Evolutionary conservation across 35 echinoderm and acorn worm genomes (phyloP).

Genomic region (Hemicentrotus pulcherrimus): DNA sequence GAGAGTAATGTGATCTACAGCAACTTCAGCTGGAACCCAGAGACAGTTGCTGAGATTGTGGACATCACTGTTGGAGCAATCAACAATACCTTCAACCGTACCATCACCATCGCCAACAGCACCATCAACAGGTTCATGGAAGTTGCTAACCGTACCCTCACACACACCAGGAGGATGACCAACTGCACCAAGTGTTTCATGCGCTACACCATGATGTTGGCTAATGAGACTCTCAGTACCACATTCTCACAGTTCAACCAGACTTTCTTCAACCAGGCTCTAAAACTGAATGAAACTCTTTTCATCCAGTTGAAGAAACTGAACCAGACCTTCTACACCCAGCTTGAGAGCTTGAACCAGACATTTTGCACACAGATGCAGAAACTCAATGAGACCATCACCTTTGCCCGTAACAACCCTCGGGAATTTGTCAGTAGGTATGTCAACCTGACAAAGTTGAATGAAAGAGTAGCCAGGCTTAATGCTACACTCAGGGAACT

Average conservation of each 20-base stretch:
- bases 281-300: slow-evolving; percentile 16
- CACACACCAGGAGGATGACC: slow-evolving; percentile 42
- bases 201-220: slow-evolving; percentile 22
- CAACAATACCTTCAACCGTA: slow-evolving; percentile 47
- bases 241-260: slow-evolving; percentile 30
- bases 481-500: slow-evolving; percentile 31
- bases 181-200: slow-evolving; percentile 52
- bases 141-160: slow-evolving; percentile 28
- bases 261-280: background rate
- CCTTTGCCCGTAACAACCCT: slow-evolving; percentile 63
- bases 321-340: slow-evolving; percentile 19
- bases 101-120: slow-evolving; percentile 41
- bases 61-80: slow-evolving; percentile 65
- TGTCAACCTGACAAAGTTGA: slow-evolving; percentile 51
- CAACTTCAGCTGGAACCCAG: slow-evolving; percentile 98
- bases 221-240: slow-evolving; percentile 19
- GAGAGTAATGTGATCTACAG: slow-evolving; percentile 90
- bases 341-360: background rate
- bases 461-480: slow-evolving; percentile 55
- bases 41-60: slow-evolving; percentile 69
- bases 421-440: slow-evolving; percentile 50
- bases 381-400: slow-evolving; percentile 53
- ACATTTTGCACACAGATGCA: background rate
- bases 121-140: slow-evolving; percentile 59
- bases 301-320: background rate